Percentiles rank a stretch among this genome's conserved stretches.
Evolutionary conservation across 2,888 invertebrate genomes (phyloP).

Genomic region (Caenorhabditis sulstoni): DNA sequence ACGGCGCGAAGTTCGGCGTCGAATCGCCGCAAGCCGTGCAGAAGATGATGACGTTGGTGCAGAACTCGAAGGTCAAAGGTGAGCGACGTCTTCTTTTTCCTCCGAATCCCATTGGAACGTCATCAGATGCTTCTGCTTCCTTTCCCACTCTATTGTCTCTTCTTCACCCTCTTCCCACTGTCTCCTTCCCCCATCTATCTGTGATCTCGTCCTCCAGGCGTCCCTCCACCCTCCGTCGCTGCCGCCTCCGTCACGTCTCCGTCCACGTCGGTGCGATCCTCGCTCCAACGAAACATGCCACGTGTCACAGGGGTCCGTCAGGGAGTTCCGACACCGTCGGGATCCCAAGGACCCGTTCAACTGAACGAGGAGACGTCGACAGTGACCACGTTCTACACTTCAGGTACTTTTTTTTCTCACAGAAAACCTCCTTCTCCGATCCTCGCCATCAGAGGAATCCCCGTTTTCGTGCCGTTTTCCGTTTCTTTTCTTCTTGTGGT

Average conservation of each 20-base stretch:
- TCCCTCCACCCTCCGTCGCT: slow-evolving; percentile 21
- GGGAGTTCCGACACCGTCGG: background rate
- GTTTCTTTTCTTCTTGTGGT: slow-evolving; percentile 1
- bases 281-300: slow-evolving; percentile 65
- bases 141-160: slow-evolving; percentile 9
- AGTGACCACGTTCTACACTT: slow-evolving; percentile 65
- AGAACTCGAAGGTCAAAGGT: slow-evolving; percentile 69
- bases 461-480: background rate
- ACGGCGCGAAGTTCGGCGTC: slow-evolving; percentile 84
- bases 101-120: background rate
- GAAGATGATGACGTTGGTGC: slow-evolving; percentile 89
- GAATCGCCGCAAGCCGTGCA: slow-evolving; percentile 97
- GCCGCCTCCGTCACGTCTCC: slow-evolving; percentile 33
- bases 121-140: background rate
- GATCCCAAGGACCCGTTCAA: slow-evolving; percentile 52
- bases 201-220: slow-evolving; percentile 41
- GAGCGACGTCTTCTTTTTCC: background rate
- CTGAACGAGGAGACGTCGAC: slow-evolving; percentile 69
- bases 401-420: too few species aligned
- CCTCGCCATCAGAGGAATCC: too few species aligned
- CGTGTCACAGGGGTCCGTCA: slow-evolving; percentile 52
- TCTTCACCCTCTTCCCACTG: slow-evolving; percentile 8
- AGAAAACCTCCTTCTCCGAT: too few species aligned
- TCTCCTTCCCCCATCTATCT: too few species aligned
- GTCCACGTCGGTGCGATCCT: slow-evolving; percentile 46